A percentile compares a stretch with the other conserved stretches of the same genome.
Conservation (phyloP, 2,888 invertebrate species). For the Andrena flavipes region DNA sequence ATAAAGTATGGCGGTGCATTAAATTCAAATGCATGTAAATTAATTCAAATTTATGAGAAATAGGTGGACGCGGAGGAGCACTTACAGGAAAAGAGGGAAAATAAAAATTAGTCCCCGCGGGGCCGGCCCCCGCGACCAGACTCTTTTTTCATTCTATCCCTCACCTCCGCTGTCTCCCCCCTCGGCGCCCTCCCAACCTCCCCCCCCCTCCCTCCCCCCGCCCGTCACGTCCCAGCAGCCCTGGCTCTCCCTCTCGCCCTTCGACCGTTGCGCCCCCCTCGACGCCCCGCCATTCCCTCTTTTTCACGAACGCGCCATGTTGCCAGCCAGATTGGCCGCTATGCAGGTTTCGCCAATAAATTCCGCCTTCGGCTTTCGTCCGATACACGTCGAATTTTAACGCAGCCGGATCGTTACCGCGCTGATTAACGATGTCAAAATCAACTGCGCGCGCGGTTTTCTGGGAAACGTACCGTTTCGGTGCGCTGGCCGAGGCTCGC, state of each 20-base stretch:
- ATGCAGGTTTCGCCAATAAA: conserved; percentile 72
- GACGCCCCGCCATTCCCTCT: conserved; percentile 60
- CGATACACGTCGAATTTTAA: conserved; percentile 74
- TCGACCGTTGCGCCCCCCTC: conserved; percentile 19
- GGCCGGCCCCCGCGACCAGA: conserved; percentile 80
- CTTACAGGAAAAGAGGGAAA: conserved; percentile 83
- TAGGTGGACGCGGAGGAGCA: conserved; percentile 84
- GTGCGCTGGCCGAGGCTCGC: neutral
- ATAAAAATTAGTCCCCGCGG: conserved; percentile 84
- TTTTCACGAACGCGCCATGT: conserved; percentile 74
- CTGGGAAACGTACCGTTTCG: conserved; percentile 34
- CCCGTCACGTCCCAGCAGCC: conserved; percentile 21
- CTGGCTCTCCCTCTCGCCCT: conserved; percentile 33
- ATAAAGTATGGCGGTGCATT: conserved; percentile 84
- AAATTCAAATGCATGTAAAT: conserved; percentile 85
- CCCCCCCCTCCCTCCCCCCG: neutral
- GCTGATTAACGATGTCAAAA: conserved; percentile 70
- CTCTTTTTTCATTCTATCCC: conserved; percentile 76
- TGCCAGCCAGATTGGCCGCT: conserved; percentile 73
- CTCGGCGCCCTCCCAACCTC: conserved; percentile 15
- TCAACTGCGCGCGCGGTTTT: conserved; percentile 49
- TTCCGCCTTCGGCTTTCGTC: conserved; percentile 68
- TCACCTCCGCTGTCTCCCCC: conserved; percentile 36
- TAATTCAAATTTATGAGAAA: conserved; percentile 85
- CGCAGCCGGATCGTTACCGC: conserved; percentile 66